A percentile compares a stretch with the other conserved stretches of the same genome.
These are phyloP conservation scores for Thera britannica DNA, from an alignment of 2,888 invertebrate species.

Conservation along the genomic window DNA sequence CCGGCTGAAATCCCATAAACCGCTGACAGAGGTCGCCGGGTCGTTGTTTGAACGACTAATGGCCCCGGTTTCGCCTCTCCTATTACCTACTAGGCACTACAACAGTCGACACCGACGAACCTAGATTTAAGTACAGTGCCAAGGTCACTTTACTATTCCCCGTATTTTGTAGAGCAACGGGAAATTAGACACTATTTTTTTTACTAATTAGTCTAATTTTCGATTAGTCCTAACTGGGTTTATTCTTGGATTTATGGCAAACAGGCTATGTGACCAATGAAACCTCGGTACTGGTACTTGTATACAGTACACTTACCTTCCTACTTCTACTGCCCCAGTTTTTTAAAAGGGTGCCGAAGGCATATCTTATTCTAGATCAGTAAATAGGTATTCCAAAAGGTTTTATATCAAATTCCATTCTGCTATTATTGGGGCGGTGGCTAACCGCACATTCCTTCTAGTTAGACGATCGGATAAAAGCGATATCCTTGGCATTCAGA, in stretches of 20 bases:
- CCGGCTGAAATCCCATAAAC: slow-evolving; percentile 42
- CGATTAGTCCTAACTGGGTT: background rate
- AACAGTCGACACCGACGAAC: slow-evolving; percentile 24
- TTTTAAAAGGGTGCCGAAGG: background rate
- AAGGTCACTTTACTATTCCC: too few relatives aligned
- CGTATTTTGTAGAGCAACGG: too few relatives aligned
- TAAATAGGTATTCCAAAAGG: background rate
- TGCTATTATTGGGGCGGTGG: slow-evolving; percentile 2
- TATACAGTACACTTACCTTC: slow-evolving; percentile 1
- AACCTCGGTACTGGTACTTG: background rate
- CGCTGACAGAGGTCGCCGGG: slow-evolving; percentile 42
- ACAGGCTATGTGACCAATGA: too few relatives aligned
- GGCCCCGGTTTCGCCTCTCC: slow-evolving; percentile 40
- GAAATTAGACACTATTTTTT: too few relatives aligned
- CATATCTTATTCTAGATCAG: slow-evolving; percentile 2
- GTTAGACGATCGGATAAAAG: slow-evolving; percentile 13
- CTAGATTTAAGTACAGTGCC: background rate
- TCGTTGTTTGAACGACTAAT: slow-evolving; percentile 50
- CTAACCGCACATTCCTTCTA: slow-evolving; percentile 11
- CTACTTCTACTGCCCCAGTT: background rate
- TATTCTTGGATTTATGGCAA: too few relatives aligned
- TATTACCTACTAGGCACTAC: slow-evolving; percentile 43
- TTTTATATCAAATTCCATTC: slow-evolving; percentile 2
- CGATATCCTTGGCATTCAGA: background rate
- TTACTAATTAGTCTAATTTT: too few relatives aligned